These are phyloP conservation scores for Xyrichtys novacula DNA, from an alignment of 2,797 vertebrate species.

Conservation along the genomic window DNA sequence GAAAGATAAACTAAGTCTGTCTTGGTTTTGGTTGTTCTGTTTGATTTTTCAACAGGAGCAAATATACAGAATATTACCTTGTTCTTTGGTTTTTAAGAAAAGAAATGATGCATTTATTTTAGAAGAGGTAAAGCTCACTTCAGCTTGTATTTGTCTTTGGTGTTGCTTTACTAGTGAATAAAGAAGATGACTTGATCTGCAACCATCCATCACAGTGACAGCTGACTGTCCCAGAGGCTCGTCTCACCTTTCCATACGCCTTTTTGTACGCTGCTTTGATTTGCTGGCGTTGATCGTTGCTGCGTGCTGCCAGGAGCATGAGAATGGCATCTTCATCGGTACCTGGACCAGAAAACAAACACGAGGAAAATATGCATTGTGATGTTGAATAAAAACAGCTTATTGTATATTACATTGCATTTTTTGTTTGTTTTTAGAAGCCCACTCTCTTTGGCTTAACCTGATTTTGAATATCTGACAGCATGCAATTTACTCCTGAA, in stretches of 20 bases:
- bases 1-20: too few relatives aligned
- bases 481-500: not conserved
- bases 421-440: not conserved
- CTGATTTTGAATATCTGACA: not conserved
- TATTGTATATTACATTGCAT: too few relatives aligned
- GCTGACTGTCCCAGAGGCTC: constrained; percentile 1
- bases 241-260: constrained; percentile 91
- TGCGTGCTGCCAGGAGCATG: constrained; percentile 88
- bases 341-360: constrained; percentile 80
- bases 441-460: not conserved
- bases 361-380: not conserved
- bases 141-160: not conserved
- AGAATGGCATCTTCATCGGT: constrained; percentile 93
- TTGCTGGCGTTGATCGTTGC: constrained; percentile 93
- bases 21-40: too few relatives aligned
- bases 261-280: constrained; percentile 92
- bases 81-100: not conserved
- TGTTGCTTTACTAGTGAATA: not conserved
- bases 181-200: constrained; percentile 3
- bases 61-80: too few relatives aligned
- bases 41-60: too few relatives aligned
- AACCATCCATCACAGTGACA: constrained; percentile 24
- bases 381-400: too few relatives aligned
- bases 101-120: not conserved
- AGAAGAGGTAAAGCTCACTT: too few relatives aligned